Percentiles rank a stretch among this genome's conserved stretches.
Conservation (phyloP, 1,140 invertebrate species). For the Steinernema khuongi region DNA sequence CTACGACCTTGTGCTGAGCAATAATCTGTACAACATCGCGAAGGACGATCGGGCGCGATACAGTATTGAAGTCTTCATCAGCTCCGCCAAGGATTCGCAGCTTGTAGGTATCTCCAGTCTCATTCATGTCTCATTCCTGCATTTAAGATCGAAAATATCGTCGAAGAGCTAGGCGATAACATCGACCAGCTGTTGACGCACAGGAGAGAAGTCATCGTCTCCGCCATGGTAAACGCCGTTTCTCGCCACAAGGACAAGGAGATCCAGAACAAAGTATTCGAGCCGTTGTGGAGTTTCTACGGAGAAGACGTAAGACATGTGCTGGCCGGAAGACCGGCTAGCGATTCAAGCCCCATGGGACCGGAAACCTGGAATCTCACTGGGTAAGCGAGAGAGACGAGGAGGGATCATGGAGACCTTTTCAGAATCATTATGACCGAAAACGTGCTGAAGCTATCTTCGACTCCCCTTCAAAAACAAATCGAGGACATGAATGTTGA, state of each 20-base stretch:
- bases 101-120: background rate
- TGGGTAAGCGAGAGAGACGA: background rate
- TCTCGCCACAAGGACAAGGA: background rate
- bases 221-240: background rate
- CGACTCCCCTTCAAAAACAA: background rate
- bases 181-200: background rate
- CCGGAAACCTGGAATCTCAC: background rate
- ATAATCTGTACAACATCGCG: slow-evolving; percentile 1
- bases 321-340: background rate
- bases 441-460: background rate
- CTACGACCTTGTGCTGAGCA: background rate
- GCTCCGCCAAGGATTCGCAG: background rate
- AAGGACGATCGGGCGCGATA: background rate
- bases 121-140: background rate
- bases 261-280: background rate
- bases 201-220: background rate
- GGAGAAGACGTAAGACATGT: background rate
- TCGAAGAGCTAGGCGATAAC: background rate
- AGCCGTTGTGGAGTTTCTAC: background rate
- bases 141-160: slow-evolving; percentile 9
- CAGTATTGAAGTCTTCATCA: slow-evolving; percentile 4
- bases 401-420: background rate
- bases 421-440: background rate
- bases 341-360: background rate
- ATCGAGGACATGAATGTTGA: background rate